Base-by-base conservation (phyloP, 2,888 invertebrate genomes). In the Caenorhabditis sp. region DNA sequence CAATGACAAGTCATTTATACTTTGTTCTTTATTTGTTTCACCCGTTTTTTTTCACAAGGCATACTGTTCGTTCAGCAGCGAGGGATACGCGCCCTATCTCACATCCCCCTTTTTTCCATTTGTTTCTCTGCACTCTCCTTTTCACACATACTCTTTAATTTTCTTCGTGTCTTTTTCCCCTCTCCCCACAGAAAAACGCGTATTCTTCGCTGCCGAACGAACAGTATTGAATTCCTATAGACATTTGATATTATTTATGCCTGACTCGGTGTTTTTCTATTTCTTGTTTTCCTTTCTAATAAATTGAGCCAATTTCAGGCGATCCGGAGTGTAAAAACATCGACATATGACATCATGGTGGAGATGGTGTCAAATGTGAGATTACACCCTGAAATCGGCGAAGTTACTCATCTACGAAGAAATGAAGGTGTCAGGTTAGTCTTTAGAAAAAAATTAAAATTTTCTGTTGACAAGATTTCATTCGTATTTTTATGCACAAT, bases 311-410 rank as follows among this genome's bases (percentile, higher is more conserved):
- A 51, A 51, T 51, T 51, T 51, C 51, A 51, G 51, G 23, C 3
- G 51, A 14, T n/a, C 5, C 23, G 23, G 21, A 19, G 23, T 23
- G 51, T 5, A 23, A 19, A n/a, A 51, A 51, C 51, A 23, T 23
- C 19, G 21, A 51, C 23, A 23, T 51, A 19, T 51, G 23, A 26
- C 55, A 55, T 21, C 21, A 61, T 61, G 61, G 27, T 61, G 51
- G 61, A 61, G 51, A 61, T 61, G 61, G 61, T 61, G 14, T 51
- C 61, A n/a, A 61, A 53, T 51, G 31, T 27, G 5, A 27, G 51
- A 27, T 23, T 51, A 3, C 61, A 53, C 24, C 12, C n/a, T 1
- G 51, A 61, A 8, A 61, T 61, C 31, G 51, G 31, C 50, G 37
- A 31, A 26, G 24, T 23, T 12, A 50, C 61, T 1, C n/a, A n/a